Evolutionary conservation across 2,797 vertebrate genomes (phyloP), one percentile per base, ranked within the genome.

Genomic region (Poecilia velifera): DNA sequence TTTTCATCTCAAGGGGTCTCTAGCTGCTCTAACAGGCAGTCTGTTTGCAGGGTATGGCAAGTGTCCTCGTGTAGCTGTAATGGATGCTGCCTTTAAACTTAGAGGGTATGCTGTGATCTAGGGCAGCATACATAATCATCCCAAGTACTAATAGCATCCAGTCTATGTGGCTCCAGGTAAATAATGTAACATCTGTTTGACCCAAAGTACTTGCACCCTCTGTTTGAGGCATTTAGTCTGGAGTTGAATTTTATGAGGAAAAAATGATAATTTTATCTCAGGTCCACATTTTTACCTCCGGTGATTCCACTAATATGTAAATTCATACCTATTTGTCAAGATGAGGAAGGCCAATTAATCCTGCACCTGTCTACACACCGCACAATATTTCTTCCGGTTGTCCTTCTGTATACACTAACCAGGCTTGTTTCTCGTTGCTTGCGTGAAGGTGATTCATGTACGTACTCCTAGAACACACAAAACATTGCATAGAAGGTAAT

Each of bases 1-100:
- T 85, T 87, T 85, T 79, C 79, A 53, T 70, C 89, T 91, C 87
- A 53, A 79, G 88, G 91, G 89, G 77, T 85, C 73, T 83, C 84
- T 72, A 77, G 84, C 85, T 49, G 83, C 79, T 89, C 86, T 90
- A 86, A 73, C 79, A 83, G 80, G 81, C 88, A 79, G 84, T 82
- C 72, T 81, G 74, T 88, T 79, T 87, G 87, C 80, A 84, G 70
- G 73, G 76, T 79, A 82, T 83, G 77, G 83, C 76, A 79, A 85
- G 85, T 85, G 79, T 87, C 88, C 87, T 90, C 80, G 36, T 80
- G 82, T 84, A 86, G 81, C 81, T 84, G 84, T 87, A 86, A 92
- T 87, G 76, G 83, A 82, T 86, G 83, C 74, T 83, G 75, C 86
- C 62, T 88, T 91, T 84, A 86, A 87, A 90, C 77, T 79, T 82